phyloP scores from a whole-genome alignment of 2,797 vertebrate species.

The Mus caroli region DNA sequence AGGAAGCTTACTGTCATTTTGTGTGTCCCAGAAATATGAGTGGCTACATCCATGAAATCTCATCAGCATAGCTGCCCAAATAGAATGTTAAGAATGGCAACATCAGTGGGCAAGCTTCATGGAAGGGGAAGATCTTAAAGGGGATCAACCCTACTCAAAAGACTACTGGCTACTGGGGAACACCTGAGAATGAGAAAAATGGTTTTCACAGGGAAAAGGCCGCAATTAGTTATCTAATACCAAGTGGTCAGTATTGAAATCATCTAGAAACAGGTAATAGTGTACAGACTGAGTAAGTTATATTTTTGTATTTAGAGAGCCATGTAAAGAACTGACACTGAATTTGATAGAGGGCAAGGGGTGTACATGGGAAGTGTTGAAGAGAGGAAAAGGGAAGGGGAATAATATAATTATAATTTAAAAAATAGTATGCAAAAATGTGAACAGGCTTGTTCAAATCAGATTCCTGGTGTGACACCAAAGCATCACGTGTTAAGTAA shows the following conservation, averaged over 20 bases:
- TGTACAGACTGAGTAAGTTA: no score
- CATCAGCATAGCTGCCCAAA: background rate
- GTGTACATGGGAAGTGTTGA: background rate
- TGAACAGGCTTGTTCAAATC: background rate
- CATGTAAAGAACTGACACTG: background rate
- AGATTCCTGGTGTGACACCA: background rate
- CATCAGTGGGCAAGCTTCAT: background rate
- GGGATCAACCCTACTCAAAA: background rate
- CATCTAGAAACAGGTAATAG: background rate
- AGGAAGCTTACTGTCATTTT: background rate
- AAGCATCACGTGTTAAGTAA: background rate
- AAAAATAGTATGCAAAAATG: background rate
- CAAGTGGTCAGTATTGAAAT: background rate
- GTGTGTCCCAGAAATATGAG: background rate
- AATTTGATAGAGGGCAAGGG: background rate
- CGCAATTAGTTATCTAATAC: background rate
- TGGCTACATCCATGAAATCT: background rate
- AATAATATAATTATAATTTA: background rate
- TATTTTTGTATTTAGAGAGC: background rate
- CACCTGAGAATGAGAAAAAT: background rate
- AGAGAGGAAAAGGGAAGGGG: background rate
- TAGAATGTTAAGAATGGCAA: background rate
- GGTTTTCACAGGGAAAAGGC: no score
- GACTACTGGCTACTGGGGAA: background rate
- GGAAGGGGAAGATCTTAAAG: background rate